Conservation (phyloP, 2,888 invertebrate genomes). For the Apodemia hepburni region DNA sequence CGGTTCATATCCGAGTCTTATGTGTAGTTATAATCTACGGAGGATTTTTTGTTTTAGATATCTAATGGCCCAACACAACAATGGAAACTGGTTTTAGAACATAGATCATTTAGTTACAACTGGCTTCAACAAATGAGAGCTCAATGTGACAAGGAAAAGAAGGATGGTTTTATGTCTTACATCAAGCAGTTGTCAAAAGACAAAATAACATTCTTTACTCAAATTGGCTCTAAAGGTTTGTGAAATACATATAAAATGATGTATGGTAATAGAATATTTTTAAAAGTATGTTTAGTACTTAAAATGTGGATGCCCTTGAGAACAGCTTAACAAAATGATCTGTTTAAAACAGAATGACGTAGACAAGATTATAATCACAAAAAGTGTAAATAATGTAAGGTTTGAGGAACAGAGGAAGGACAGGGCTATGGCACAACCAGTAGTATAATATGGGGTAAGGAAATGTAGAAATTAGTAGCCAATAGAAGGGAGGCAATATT, state of each 20-base stretch:
- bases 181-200: constrained; percentile 73
- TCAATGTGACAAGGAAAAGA: constrained; percentile 64
- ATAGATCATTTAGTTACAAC: constrained; percentile 85
- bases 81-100: constrained; percentile 91
- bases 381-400: too few relatives aligned
- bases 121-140: constrained; percentile 78
- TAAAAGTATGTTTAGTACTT: not conserved
- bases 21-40: not conserved
- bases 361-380: too few relatives aligned
- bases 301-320: not conserved
- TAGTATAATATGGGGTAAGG: too few relatives aligned
- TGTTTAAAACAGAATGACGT: not conserved
- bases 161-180: constrained; percentile 72
- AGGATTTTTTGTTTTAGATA: constrained; percentile 76
- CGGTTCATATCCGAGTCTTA: too few relatives aligned
- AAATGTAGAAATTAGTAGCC: too few relatives aligned
- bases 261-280: not conserved
- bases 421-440: too few relatives aligned
- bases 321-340: not conserved
- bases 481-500: too few relatives aligned
- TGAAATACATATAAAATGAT: constrained; percentile 25
- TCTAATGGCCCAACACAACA: constrained; percentile 87
- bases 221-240: constrained; percentile 63
- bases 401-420: too few relatives aligned
- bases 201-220: constrained; percentile 69